Evolutionary conservation across 1,140 invertebrate species (phyloP), one percentile per base, ranked within the genome.

Genomic region (Musca vetustissima): DNA sequence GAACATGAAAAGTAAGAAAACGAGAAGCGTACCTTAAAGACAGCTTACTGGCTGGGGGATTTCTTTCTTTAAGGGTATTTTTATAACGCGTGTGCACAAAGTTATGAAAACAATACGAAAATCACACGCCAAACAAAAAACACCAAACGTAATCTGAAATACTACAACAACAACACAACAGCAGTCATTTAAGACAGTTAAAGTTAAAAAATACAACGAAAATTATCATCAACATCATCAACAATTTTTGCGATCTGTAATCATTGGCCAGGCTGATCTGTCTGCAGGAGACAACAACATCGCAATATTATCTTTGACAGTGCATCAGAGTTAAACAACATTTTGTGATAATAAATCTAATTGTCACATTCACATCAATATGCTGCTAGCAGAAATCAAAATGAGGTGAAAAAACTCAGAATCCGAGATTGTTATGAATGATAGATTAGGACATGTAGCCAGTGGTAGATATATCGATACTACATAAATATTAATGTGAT

Each of bases 291-390:
- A n/a, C n/a, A n/a, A 61, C 28, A 43, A 36, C 28, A 61, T 61
- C 57, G 36, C 28, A 61, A 61, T 61, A 61, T 61, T 61, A 61
- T 61, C 57, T 36, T 61, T 61, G 57, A 61, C 57, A 61, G 57
- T 61, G 28, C 32, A 61, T 61, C 57, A 43, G 11, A 43, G 57
- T 61, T 61, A 61, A 61, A 61, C 57, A 43, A 61, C 57, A 61
- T 61, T 61, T 61, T 59, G 15, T 61, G 57, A 61, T 61, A 61
- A 61, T 61, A 61, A 61, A 61, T 61, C 57, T 61, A 61, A 61
- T 61, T 61, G 57, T 61, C 57, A 61, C 57, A 61, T 43, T 24
- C 14, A 25, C 53, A 55, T 43, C 11, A 43, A 43, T 43, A 43
- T 43, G 36, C 6, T 8, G 36, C 11, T 43, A 2, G 36, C 1